Conservation (phyloP, 2,113 vertebrate species). For the Scomber japonicus region DNA sequence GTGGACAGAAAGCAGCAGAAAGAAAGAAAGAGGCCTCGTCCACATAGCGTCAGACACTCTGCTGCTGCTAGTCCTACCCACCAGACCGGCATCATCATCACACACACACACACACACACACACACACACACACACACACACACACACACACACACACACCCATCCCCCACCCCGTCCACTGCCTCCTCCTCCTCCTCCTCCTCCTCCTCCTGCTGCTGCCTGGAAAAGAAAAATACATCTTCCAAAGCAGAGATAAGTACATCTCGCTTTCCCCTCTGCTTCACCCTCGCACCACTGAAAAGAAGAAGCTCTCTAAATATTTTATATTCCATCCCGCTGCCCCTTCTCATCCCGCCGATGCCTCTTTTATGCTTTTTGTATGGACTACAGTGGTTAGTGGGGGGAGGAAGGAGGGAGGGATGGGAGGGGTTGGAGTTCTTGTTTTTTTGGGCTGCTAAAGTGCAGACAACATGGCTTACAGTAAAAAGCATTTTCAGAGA, state of each 20-base stretch:
- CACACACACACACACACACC: slow-evolving; percentile 15
- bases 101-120: slow-evolving; percentile 19
- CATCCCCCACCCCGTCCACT: slow-evolving; percentile 48
- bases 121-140: slow-evolving; percentile 13
- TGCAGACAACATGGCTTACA: slow-evolving; percentile 17
- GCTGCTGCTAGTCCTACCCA: slow-evolving; percentile 6
- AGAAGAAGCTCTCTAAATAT: slow-evolving; percentile 78
- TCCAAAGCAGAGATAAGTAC: slow-evolving; percentile 70
- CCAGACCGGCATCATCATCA: slow-evolving; percentile 11
- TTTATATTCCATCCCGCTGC: slow-evolving; percentile 76
- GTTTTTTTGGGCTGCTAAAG: slow-evolving; percentile 50
- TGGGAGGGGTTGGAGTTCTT: slow-evolving; percentile 29
- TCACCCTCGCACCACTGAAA: slow-evolving; percentile 72
- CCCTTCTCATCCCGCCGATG: slow-evolving; percentile 48
- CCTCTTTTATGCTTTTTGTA: slow-evolving; percentile 56
- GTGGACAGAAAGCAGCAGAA: no score
- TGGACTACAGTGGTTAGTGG: slow-evolving; percentile 22
- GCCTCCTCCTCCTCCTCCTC: slow-evolving; percentile 71
- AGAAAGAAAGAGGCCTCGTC: no score
- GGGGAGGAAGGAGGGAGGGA: neutral
- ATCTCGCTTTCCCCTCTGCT: slow-evolving; percentile 50
- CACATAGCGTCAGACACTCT: no score
- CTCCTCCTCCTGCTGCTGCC: slow-evolving; percentile 57
- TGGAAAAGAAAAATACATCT: slow-evolving; percentile 54
- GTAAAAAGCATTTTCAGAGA: slow-evolving; percentile 37